Percentiles rank a stretch among this genome's conserved stretches.
These are phyloP conservation scores for Echinometra lucunter DNA, from an alignment of 53 echinoderm and acorn worm genomes.

Conservation along the genomic window DNA sequence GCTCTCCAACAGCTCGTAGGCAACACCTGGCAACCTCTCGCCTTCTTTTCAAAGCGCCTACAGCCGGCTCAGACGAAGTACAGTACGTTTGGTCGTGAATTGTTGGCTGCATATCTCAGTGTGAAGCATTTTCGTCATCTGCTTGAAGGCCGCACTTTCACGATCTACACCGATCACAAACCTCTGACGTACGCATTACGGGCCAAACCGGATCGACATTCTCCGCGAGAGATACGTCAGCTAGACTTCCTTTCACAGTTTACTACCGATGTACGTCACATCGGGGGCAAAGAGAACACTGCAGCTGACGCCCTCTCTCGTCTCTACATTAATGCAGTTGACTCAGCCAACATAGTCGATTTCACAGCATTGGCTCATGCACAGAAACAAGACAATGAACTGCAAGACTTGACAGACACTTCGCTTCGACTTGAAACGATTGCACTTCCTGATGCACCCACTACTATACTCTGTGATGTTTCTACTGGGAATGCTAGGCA, in stretches of 20 bases:
- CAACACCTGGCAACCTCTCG: constrained; percentile 62
- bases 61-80: constrained; percentile 55
- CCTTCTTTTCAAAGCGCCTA: constrained; percentile 68
- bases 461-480: constrained; percentile 60
- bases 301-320: constrained; percentile 71
- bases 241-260: constrained; percentile 70
- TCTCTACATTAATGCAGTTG: not conserved
- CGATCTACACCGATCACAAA: no score
- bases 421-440: not conserved
- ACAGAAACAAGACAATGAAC: constrained; percentile 35
- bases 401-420: not conserved
- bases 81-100: constrained; percentile 65
- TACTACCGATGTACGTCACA: constrained; percentile 57
- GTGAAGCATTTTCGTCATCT: constrained; percentile 65
- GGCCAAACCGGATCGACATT: constrained; percentile 21
- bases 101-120: constrained; percentile 62
- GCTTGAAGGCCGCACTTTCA: constrained; percentile 50
- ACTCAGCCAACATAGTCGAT: not conserved
- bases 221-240: constrained; percentile 62
- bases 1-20: constrained; percentile 57
- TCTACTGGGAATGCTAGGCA: constrained; percentile 46
- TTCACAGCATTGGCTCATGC: not conserved
- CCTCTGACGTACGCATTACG: no score
- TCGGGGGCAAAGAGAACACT: constrained; percentile 56
- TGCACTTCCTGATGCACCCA: not conserved